A percentile compares a stretch with the other conserved stretches of the same genome.
Conservation (phyloP, 2,797 vertebrate species). For the Pipistrellus pipistrellus region DNA sequence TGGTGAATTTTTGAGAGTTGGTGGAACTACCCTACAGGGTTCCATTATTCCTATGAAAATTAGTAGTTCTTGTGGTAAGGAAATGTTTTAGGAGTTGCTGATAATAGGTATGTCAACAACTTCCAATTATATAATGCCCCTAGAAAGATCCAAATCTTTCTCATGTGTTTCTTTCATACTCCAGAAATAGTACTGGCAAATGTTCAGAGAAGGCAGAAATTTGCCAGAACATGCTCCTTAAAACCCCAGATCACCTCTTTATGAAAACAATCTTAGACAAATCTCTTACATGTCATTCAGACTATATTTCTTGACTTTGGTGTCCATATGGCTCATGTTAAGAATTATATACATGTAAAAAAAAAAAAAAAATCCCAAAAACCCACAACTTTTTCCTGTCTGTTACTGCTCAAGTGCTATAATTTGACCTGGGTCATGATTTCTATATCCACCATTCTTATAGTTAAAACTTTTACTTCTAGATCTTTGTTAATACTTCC, state of each 20-base stretch:
- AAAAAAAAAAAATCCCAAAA: not conserved
- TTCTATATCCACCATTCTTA: conserved; percentile 62
- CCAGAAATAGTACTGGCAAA: conserved; percentile 74
- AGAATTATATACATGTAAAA: not conserved
- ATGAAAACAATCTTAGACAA: conserved; percentile 72
- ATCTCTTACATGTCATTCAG: conserved; percentile 64
- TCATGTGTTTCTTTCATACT: conserved; percentile 72
- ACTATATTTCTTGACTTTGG: not conserved
- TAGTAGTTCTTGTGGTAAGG: conserved; percentile 74
- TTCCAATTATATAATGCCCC: conserved; percentile 70
- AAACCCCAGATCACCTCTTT: conserved; percentile 73
- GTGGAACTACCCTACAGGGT: conserved; percentile 61
- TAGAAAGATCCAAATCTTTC: conserved; percentile 77
- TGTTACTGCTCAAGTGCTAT: conserved; percentile 57
- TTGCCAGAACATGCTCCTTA: conserved; percentile 75
- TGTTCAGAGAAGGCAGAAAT: conserved; percentile 70
- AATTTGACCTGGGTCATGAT: conserved; percentile 53
- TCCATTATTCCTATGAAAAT: conserved; percentile 75
- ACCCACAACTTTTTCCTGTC: conserved; percentile 34
- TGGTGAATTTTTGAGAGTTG: conserved; percentile 43
- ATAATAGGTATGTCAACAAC: conserved; percentile 78
- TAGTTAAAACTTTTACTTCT: conserved; percentile 55
- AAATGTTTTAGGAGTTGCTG: conserved; percentile 78
- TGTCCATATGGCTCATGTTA: conserved; percentile 41
- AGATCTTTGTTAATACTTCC: conserved; percentile 70